phyloP scores from a whole-genome alignment of 2,888 invertebrate genomes.

The Pandemis corylana region DNA sequence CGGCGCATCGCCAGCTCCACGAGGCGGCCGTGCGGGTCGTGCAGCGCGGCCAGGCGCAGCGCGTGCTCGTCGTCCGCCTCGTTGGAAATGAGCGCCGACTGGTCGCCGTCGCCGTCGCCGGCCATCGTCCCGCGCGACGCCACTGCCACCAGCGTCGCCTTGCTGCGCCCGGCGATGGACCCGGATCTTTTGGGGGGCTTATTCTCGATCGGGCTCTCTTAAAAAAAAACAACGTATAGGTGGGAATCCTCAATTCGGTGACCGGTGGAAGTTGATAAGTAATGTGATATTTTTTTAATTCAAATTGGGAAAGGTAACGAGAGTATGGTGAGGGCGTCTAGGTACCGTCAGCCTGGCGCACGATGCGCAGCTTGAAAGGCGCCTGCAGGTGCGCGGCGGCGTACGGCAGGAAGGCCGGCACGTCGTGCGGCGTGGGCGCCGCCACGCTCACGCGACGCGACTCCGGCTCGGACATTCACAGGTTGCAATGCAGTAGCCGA shows the following conservation, averaged over 20 bases:
- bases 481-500: no score
- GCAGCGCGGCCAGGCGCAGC: conserved; percentile 37
- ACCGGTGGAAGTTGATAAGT: no score
- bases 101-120: not conserved
- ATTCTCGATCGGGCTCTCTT: not conserved
- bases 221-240: not conserved
- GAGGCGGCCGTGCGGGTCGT: conserved; percentile 42
- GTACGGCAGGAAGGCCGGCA: conserved; percentile 51
- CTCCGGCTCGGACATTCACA: not conserved
- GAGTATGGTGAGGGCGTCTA: not conserved
- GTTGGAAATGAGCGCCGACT: conserved; percentile 23
- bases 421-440: conserved; percentile 47
- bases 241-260: no score
- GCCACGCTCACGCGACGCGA: not conserved
- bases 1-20: conserved; percentile 47
- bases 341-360: not conserved
- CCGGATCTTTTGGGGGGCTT: not conserved
- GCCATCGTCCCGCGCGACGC: not conserved
- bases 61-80: not conserved
- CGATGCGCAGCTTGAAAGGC: not conserved
- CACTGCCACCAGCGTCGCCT: not conserved
- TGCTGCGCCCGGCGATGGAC: not conserved
- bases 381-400: conserved; percentile 36
- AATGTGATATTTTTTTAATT: no score
- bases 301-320: not conserved